Conservation (phyloP, 2,797 vertebrate species). For the Onychomys arenicola region DNA sequence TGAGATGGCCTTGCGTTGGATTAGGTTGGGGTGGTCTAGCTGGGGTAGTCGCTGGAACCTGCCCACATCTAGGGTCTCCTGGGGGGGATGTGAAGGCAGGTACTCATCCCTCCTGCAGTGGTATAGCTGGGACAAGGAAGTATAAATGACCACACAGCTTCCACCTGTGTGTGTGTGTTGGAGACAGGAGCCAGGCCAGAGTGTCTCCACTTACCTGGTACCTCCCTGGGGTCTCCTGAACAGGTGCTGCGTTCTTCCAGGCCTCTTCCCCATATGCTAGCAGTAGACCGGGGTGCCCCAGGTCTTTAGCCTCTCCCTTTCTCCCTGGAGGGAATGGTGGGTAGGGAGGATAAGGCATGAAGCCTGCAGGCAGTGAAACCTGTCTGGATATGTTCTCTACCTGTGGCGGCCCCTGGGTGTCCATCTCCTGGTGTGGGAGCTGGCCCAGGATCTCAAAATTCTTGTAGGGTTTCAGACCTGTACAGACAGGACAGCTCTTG, state of each 20-base stretch:
- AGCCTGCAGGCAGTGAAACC: neutral
- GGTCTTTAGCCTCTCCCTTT: conserved; percentile 4
- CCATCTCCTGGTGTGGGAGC: neutral
- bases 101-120: conserved; percentile 56
- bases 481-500: neutral
- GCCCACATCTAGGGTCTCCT: conserved; percentile 60
- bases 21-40: conserved; percentile 80
- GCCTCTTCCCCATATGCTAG: conserved; percentile 61
- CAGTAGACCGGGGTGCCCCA: conserved; percentile 62
- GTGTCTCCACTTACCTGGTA: conserved; percentile 59
- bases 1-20: conserved; percentile 84
- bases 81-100: neutral
- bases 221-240: neutral
- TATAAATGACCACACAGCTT: neutral
- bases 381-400: neutral
- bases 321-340: conserved; percentile 54
- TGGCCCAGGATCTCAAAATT: conserved; percentile 63
- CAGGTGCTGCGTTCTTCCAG: conserved; percentile 13
- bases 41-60: conserved; percentile 76
- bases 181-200: fast-evolving
- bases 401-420: neutral
- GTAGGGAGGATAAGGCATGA: conserved; percentile 63
- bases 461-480: conserved; percentile 75
- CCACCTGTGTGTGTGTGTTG: no score
- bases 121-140: conserved; percentile 8